Base-by-base conservation (phyloP, 2,113 vertebrate genomes). In the Phainopepla nitens region DNA sequence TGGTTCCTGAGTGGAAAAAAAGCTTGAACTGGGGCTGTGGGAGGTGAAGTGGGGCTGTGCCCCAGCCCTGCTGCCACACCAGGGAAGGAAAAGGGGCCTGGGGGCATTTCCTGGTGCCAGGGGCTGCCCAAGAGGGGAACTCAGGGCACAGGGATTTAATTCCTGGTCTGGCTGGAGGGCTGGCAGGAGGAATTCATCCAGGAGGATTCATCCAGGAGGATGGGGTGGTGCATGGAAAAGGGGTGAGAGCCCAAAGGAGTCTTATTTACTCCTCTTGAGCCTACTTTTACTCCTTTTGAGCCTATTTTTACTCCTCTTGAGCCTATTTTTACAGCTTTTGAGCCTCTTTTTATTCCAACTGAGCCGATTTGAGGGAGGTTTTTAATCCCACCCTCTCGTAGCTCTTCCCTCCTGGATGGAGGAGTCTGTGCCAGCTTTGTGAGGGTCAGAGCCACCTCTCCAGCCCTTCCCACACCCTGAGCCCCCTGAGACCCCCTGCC, bases 401-500 rank as follows among this genome's bases (percentile, higher is more conserved):
- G 51, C 82, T 31, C 31, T 27, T 64, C 47, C 28, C 75, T 45
- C 42, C 24, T 25, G 44, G 66, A 6, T 9, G n/a, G 27, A 79
- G 25, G 39, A 13, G 33, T 2, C 39, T 53, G 31, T 15, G 35
- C 3, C 9, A 66, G 49, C 53, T 15, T 2, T 23, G 16, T 13
- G 33, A 5, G 49, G 33, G 7, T 39, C 60, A 39, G 71, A 62
- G 31, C 19, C 70, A 4, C 57, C 33, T 41, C 57, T 42, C 5
- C 16, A 24, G 42, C 39, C 39, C 39, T 39, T 39, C 39, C 39
- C 39, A 39, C 39, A 39, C 44, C n/a, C 42, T 2, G n/a, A 12
- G 25, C 35, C 54, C 14, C 15, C n/a, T n/a, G n/a, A n/a, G n/a
- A n/a, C n/a, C n/a, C 16, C 65, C 25, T 0, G 4, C 8, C 53